Evolutionary conservation across 2,888 invertebrate genomes (phyloP), one percentile per base, ranked within the genome.

Genomic region (Entomobrya multifasciata): DNA sequence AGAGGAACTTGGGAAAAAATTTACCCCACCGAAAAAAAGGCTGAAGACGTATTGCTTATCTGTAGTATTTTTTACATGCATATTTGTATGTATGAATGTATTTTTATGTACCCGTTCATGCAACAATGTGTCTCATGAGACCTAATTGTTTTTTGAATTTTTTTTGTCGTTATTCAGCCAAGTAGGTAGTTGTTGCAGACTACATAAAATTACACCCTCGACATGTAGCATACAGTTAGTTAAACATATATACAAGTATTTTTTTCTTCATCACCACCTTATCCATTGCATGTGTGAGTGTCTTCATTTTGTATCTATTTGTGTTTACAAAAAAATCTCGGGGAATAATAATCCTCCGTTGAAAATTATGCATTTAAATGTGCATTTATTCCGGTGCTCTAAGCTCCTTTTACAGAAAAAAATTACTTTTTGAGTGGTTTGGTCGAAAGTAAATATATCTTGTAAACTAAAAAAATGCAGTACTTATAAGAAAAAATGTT

Each of bases 361-460:
- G 86, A 87, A 87, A 89, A 90, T 90, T 90, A 90, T 89, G 89
- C 90, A 90, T 90, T 89, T 89, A 88, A 89, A 90, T 90, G 88
- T 83, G 86, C 60, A 55, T 47, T 87, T 82, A 82, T 60, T 36
- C 72, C 67, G 15, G 67, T 47, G 8, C 36, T 36, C 36, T 36
- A 36, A 36, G 36, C 25, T n/a, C 22, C 41, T 44, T 1, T 55
- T 72, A 52, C 52, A 17, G 22, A 49, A 67, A 83, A 77, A 77
- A 83, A 83, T 77, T 83, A 76, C 77, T 83, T 77, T 83, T 77
- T 76, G 82, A 83, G 82, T 83, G 82, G 82, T 76, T 72, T 76
- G 27, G 57, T 22, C 49, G 30, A 30, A 27, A 62, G 27, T 62
- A 41, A n/a, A n/a, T n/a, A n/a, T 44, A 27, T 27, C 17, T 62